Evolutionary conservation across 1,140 invertebrate species (phyloP), one percentile per base, ranked within the genome.

Genomic region (Atta colombica): DNA sequence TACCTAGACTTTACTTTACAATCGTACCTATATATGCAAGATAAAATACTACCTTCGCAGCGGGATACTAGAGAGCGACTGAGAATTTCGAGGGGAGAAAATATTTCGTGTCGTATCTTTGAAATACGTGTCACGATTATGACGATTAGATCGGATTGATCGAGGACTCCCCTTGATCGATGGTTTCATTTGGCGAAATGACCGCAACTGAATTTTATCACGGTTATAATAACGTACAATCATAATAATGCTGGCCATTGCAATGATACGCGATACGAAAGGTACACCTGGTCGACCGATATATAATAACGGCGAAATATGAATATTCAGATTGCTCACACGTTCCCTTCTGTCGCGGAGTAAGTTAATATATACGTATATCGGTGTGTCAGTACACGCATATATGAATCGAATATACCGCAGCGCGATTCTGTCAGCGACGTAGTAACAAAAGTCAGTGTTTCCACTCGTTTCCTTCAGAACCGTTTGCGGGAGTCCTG

Each of bases 381-480:
- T 71, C 35, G 63, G 35, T 69, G 68, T 61, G 80, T 72, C 39
- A 68, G 53, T 60, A 49, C 68, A 49, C 80, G 69, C 80, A 74
- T 74, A 31, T 82, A 61, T 51, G 58, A 74, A 75, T 75, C 53
- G 69, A 3, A 49, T 75, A 84, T 75, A 14, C 80, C 45, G 75
- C 58, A 31, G 63, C 14, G 49, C 31, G 49, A 61, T 61, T 63
- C 80, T 84, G 80, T 84, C 80, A 84, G 80, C 80, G 58, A 63
- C 21, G 80, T 51, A 21, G 28, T 75, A 84, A 84, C 80, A 75
- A 84, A 84, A 84, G 80, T 84, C 68, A 51, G 25, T 35, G 80
- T 45, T 63, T 74, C 69, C 55, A 51, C 69, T 74, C 80, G 80
- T 75, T 84, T 84, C 80, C 80, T 84, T 84, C 55, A 18, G 25